phyloP scores from a whole-genome alignment of 1,140 invertebrate species.

The Caenorhabditis latens region DNA sequence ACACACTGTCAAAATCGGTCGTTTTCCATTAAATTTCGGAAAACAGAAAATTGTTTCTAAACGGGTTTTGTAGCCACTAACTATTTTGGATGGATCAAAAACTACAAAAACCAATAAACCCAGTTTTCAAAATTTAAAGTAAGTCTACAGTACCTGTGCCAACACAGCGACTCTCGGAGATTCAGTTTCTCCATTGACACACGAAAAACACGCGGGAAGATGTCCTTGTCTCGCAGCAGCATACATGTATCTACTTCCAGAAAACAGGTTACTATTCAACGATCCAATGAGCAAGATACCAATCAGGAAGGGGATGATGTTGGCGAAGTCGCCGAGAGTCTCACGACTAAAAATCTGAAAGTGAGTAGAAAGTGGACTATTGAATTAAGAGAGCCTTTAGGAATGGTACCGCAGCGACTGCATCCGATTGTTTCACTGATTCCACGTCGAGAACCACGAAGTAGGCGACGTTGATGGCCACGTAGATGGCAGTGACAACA shows the following conservation, averaged over 20 bases:
- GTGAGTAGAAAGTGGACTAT: constrained; percentile 54
- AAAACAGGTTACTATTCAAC: constrained; percentile 76
- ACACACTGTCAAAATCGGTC: too few relatives aligned
- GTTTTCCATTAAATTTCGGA: too few relatives aligned
- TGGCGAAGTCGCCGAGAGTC: constrained; percentile 74
- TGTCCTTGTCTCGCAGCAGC: constrained; percentile 77
- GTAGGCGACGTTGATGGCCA: constrained; percentile 80
- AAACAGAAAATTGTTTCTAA: too few relatives aligned
- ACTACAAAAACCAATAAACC: too few relatives aligned
- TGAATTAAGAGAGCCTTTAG: constrained; percentile 46
- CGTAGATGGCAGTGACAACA: constrained; percentile 79
- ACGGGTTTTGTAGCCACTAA: too few relatives aligned
- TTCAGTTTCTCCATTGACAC: constrained; percentile 74
- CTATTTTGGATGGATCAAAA: too few relatives aligned
- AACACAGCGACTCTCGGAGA: constrained; percentile 75
- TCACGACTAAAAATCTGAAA: constrained; percentile 75
- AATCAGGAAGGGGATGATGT: constrained; percentile 75
- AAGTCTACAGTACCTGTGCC: constrained; percentile 67
- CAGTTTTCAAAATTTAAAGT: too few relatives aligned
- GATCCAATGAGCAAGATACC: constrained; percentile 75
- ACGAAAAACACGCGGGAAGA: constrained; percentile 76
- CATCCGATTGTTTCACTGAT: constrained; percentile 79
- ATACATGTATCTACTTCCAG: constrained; percentile 77
- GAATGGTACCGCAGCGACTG: constrained; percentile 79
- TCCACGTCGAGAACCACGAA: constrained; percentile 79